phyloP scores from a whole-genome alignment of 2,113 vertebrate species.

The Apus apus region DNA sequence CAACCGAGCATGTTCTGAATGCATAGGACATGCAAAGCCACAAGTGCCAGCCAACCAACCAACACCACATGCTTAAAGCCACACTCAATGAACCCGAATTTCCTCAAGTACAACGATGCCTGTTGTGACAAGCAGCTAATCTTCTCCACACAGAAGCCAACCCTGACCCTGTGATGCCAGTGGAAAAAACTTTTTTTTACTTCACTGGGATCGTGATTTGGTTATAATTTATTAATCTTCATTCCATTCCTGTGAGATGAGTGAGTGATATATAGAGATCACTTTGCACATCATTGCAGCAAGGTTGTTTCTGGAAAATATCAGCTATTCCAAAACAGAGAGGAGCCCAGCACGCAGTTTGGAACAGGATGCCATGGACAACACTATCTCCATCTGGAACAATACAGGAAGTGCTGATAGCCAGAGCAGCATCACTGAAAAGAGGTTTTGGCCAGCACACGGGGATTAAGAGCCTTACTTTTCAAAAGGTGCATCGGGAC shows the following conservation, averaged over 20 bases:
- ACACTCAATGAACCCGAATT: background rate
- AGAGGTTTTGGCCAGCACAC: slow-evolving; percentile 42
- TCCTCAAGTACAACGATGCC: background rate
- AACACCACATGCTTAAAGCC: background rate
- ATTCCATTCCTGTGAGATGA: slow-evolving; percentile 40
- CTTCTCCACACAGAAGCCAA: background rate
- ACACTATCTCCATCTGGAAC: slow-evolving; percentile 12
- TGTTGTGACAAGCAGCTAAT: background rate
- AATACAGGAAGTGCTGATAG: slow-evolving; percentile 43
- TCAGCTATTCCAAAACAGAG: slow-evolving; percentile 10
- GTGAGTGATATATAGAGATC: background rate
- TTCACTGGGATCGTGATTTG: background rate
- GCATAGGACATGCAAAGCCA: slow-evolving; percentile 10
- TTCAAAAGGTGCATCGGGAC: background rate
- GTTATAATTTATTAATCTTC: slow-evolving; percentile 16
- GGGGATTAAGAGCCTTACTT: slow-evolving; percentile 40
- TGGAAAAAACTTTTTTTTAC: slow-evolving; percentile 6
- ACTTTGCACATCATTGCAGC: background rate
- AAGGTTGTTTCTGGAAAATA: slow-evolving; percentile 27
- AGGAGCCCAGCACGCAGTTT: background rate
- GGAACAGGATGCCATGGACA: slow-evolving; percentile 10
- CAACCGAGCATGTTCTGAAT: slow-evolving; percentile 4
- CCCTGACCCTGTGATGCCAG: background rate
- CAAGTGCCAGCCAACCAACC: background rate
- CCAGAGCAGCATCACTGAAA: slow-evolving; percentile 15